Evolutionary conservation across 2,888 invertebrate species (phyloP).

Genomic region (Oscheius sp.): DNA sequence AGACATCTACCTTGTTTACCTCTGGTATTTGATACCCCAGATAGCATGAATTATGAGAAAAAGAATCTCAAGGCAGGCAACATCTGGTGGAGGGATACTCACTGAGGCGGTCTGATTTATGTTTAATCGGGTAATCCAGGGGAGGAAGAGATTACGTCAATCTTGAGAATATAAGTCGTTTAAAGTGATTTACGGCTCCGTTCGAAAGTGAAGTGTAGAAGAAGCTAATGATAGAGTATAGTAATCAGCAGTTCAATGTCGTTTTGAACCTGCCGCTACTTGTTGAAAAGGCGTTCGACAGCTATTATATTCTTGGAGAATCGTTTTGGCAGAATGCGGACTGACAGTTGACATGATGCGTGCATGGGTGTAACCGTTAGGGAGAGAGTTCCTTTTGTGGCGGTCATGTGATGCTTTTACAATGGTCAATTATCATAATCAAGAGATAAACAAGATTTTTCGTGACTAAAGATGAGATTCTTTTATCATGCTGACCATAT

Average conservation of each 20-base stretch:
- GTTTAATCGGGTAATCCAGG: conserved; percentile 19
- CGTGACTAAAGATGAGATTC: no score
- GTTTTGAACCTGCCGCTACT: neutral
- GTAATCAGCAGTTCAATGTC: neutral
- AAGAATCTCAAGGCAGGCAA: conserved; percentile 1
- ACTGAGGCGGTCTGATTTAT: conserved; percentile 19
- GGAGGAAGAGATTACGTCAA: conserved; percentile 6
- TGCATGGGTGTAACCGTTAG: conserved; percentile 23
- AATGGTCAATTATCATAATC: no score
- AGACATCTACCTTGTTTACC: neutral
- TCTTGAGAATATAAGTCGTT: neutral
- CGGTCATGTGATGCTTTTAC: conserved; percentile 6
- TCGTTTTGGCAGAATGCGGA: conserved; percentile 7
- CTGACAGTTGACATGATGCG: conserved; percentile 21
- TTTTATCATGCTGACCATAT: no score
- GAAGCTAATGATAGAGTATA: neutral
- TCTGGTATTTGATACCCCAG: neutral
- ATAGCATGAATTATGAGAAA: neutral
- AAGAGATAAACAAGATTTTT: no score
- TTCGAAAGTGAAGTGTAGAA: neutral
- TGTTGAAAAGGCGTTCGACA: neutral
- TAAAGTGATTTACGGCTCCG: neutral
- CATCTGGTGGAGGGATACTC: conserved; percentile 24
- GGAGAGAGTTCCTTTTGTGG: neutral
- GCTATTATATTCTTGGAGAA: conserved; percentile 6